phyloP scores from a whole-genome alignment of 2,888 invertebrate genomes.

The Chymomyza fuscimana region DNA sequence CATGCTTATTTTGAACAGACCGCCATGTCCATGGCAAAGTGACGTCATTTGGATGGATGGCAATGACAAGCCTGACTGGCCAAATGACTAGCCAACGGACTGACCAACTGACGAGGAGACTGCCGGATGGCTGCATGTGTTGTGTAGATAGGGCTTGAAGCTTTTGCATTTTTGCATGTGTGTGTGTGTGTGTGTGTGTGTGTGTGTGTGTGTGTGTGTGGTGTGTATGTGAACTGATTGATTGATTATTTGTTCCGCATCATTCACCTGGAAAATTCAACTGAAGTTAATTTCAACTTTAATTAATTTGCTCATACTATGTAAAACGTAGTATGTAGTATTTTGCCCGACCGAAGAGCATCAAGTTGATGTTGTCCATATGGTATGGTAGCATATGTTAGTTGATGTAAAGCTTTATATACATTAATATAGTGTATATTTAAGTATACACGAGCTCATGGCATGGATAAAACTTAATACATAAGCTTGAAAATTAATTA shows the following conservation, averaged over 20 bases:
- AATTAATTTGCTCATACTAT: constrained; percentile 71
- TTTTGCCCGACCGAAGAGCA: constrained; percentile 28
- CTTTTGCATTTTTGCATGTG: constrained; percentile 40
- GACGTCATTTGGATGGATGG: constrained; percentile 45
- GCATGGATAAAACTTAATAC: constrained; percentile 40
- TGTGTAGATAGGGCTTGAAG: constrained; percentile 64
- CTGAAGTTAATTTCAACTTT: constrained; percentile 78
- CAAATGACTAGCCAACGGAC: constrained; percentile 34
- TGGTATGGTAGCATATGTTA: constrained; percentile 21
- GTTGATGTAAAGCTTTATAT: constrained; percentile 15
- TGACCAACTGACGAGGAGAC: constrained; percentile 31
- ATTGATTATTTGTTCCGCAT: constrained; percentile 80
- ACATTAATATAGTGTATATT: not conserved
- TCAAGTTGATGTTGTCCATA: constrained; percentile 36
- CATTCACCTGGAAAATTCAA: constrained; percentile 79
- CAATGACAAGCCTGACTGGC: constrained; percentile 64
- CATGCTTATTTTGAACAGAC: constrained; percentile 68
- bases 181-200: constrained; percentile 7
- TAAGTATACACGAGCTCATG: not conserved
- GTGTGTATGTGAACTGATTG: constrained; percentile 71
- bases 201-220: constrained; percentile 34
- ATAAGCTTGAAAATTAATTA: constrained; percentile 53
- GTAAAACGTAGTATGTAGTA: constrained; percentile 21
- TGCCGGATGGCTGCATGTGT: constrained; percentile 53
- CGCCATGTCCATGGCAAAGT: constrained; percentile 49